Percentiles rank a stretch among this genome's conserved stretches.
Conservation (phyloP, 1,140 invertebrate species). For the Ridgeia piscesae region DNA sequence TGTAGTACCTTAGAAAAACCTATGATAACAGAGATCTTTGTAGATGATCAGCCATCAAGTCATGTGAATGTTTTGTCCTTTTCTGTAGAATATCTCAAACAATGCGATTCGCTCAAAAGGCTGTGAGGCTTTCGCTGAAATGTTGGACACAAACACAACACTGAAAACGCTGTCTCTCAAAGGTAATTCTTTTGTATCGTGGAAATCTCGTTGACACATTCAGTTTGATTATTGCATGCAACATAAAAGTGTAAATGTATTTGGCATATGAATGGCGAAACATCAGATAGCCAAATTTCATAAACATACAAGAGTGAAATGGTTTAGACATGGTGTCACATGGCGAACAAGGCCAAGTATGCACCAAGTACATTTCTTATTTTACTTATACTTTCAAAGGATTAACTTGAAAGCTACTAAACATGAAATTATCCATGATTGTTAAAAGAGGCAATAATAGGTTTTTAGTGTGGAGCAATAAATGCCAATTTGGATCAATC, state of each 20-base stretch:
- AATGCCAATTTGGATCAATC: no score
- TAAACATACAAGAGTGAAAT: neutral
- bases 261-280: neutral
- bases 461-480: no score
- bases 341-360: neutral
- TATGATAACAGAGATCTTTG: neutral
- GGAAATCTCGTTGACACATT: neutral
- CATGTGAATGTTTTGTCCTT: conserved; percentile 16
- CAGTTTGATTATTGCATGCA: neutral
- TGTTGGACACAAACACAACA: conserved; percentile 47
- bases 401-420: neutral
- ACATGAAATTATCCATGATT: neutral
- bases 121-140: conserved; percentile 36
- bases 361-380: neutral
- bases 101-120: conserved; percentile 40
- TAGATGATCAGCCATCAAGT: neutral
- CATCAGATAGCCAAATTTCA: neutral
- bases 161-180: conserved; percentile 40
- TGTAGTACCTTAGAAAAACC: no score
- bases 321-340: neutral
- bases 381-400: neutral
- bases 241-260: neutral
- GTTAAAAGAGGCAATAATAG: neutral
- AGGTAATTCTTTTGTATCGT: conserved; percentile 31
- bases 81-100: conserved; percentile 43